Percentiles rank a stretch among this genome's conserved stretches.
These are phyloP conservation scores for Drosophila anomalata DNA, from an alignment of 2,888 invertebrate species.

Conservation along the genomic window DNA sequence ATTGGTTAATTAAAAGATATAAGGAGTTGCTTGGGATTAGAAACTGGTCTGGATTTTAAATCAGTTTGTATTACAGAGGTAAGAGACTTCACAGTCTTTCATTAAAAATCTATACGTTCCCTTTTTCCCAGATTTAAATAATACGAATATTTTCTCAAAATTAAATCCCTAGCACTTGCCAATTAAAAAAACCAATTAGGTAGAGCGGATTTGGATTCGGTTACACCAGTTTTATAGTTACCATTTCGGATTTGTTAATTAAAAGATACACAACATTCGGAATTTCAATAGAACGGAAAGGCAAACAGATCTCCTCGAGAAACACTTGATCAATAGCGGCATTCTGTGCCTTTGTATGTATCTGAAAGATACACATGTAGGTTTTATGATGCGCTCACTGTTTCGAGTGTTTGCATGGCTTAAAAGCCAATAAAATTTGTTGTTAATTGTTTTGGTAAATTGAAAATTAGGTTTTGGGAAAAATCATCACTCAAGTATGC, in stretches of 20 bases:
- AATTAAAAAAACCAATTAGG: conserved; percentile 46
- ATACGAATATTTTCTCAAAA: neutral
- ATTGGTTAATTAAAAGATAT: neutral
- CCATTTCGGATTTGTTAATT: conserved; percentile 41
- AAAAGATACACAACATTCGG: conserved; percentile 44
- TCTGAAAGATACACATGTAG: conserved; percentile 27
- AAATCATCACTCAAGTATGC: conserved; percentile 52
- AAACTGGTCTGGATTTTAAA: no score
- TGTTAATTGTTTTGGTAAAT: conserved; percentile 78
- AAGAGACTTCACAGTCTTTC: no score
- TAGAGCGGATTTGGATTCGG: conserved; percentile 40
- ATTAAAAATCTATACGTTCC: no score
- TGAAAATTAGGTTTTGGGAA: conserved; percentile 78
- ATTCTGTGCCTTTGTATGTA: conserved; percentile 28
- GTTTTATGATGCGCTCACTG: conserved; percentile 47
- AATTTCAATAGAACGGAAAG: conserved; percentile 48
- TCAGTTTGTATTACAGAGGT: no score
- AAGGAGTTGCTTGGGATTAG: neutral
- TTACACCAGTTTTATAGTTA: conserved; percentile 37
- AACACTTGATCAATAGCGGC: conserved; percentile 75
- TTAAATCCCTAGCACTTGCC: conserved; percentile 16
- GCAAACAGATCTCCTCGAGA: conserved; percentile 59
- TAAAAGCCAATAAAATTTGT: conserved; percentile 77
- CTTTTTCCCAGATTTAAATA: no score
- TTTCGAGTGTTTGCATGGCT: conserved; percentile 69